Conservation (phyloP, 2,797 vertebrate genomes). For the Centropyge bicolor region DNA sequence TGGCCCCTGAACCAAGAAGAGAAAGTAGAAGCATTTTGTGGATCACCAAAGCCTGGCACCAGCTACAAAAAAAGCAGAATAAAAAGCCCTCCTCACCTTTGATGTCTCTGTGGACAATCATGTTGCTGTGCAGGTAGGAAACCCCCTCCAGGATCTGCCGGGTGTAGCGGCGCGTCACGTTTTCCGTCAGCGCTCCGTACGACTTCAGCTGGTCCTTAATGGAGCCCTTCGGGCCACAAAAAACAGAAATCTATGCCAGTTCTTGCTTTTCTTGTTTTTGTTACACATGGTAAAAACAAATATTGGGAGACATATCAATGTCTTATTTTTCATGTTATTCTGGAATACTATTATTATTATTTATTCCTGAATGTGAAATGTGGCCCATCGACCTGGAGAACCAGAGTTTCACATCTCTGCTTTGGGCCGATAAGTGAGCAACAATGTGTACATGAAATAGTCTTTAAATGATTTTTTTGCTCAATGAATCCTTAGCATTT, state of each 20-base stretch:
- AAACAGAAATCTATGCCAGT: background rate
- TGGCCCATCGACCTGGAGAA: no score
- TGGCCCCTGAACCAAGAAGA: constrained; percentile 87
- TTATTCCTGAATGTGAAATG: no score
- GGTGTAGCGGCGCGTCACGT: constrained; percentile 97
- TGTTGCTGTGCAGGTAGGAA: constrained; percentile 99
- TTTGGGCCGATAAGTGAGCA: no score
- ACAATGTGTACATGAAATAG: no score
- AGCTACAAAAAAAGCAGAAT: background rate
- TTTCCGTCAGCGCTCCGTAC: constrained; percentile 97
- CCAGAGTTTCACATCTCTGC: no score
- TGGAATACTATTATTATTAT: no score
- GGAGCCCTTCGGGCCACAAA: constrained; percentile 87
- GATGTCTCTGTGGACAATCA: constrained; percentile 99
- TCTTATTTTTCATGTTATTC: no score
- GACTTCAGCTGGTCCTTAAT: constrained; percentile 99
- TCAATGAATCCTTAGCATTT: background rate
- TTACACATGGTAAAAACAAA: no score
- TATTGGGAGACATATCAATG: no score
- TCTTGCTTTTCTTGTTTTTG: background rate
- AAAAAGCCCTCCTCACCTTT: constrained; percentile 87
- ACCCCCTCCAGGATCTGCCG: constrained; percentile 98
- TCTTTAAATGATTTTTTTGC: no score
- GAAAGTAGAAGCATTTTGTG: background rate
- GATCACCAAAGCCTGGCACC: background rate